Evolutionary conservation across 2,888 invertebrate genomes (phyloP), one percentile per base, ranked within the genome.

Genomic region (Oasisia sp.): DNA sequence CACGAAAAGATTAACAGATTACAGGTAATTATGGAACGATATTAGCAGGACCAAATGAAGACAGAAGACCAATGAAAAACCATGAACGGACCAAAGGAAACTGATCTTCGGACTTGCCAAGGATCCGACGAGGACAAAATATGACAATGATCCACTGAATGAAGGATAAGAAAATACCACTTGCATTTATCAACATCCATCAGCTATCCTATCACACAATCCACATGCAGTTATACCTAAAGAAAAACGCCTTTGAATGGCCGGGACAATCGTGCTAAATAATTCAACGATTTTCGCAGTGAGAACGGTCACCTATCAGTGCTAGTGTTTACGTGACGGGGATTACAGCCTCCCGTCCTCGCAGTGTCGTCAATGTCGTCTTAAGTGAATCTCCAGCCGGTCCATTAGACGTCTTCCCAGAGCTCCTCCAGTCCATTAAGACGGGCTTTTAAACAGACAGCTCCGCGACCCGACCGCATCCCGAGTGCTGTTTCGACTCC

Each of bases 301-400:
- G 19, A 56, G 27, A 27, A 74, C 27, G 19, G 74, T 27, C 74
- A 74, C 74, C 7, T 74, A 74, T 74, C 74, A 74, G 27, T 7
- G 27, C 74, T 7, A 27, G 74, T 74, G 74, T 74, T 74, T n/a
- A 74, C 0, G 74, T 74, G n/a, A 19, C 27, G 27, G 74, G 74
- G 74, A 27, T 74, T 74, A 74, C n/a, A 27, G 74, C 74, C 74
- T 74, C 27, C n/a, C 14, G 27, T 7, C 74, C 7, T 1, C 74
- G 7, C 19, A 0, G 27, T n/a, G n/a, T 19, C 74, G n/a, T 19
- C 74, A n/a, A 27, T 19, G 27, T 74, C 19, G 74, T 74, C 74
- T 74, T 74, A 74, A 74, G 74, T 74, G 74, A 74, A 74, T 74
- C 74, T 74, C 74, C n/a, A 19, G 74, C 74, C 14, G 74, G 74